Evolutionary conservation across 2,797 vertebrate genomes (phyloP).

Genomic region (Periparus ater): DNA sequence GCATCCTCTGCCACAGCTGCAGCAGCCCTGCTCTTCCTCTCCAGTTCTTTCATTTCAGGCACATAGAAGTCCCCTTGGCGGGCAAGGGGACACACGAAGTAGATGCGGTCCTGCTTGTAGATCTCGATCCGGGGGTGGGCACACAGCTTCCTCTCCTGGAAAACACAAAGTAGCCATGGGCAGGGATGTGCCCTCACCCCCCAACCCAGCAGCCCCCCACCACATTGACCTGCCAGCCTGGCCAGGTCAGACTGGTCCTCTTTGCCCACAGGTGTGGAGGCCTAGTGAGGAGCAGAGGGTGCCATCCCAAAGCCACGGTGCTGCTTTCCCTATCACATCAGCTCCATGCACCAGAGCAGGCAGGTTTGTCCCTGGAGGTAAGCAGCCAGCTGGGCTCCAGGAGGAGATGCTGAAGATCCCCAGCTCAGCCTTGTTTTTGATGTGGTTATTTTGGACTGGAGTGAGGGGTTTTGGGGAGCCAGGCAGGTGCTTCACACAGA

Average conservation of each 20-base stretch:
- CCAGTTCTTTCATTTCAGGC: constrained; percentile 84
- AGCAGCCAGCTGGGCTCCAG: rapidly evolving
- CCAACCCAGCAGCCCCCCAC: rapidly evolving
- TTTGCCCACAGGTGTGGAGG: not conserved
- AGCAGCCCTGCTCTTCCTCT: constrained; percentile 74
- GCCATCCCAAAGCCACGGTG: not conserved
- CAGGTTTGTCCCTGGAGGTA: not conserved
- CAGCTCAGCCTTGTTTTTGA: not conserved
- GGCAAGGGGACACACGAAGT: constrained; percentile 88
- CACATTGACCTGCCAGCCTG: rapidly evolving
- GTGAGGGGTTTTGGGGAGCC: rapidly evolving
- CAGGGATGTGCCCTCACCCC: not conserved
- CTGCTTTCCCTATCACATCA: not conserved
- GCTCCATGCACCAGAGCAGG: rapidly evolving
- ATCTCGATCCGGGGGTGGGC: constrained; percentile 92
- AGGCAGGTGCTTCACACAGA: not conserved
- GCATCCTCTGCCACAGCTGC: constrained; percentile 77
- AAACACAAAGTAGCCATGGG: not conserved
- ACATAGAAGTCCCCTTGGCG: constrained; percentile 93
- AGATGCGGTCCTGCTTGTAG: constrained; percentile 86
- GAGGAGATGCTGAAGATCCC: not conserved
- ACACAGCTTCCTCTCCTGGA: constrained; percentile 88
- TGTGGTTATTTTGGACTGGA: not conserved
- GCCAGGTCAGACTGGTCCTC: not conserved
- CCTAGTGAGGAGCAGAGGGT: rapidly evolving